These are phyloP conservation scores for Acrobasis repandana DNA, from an alignment of 2,888 invertebrate genomes.

Conservation along the genomic window DNA sequence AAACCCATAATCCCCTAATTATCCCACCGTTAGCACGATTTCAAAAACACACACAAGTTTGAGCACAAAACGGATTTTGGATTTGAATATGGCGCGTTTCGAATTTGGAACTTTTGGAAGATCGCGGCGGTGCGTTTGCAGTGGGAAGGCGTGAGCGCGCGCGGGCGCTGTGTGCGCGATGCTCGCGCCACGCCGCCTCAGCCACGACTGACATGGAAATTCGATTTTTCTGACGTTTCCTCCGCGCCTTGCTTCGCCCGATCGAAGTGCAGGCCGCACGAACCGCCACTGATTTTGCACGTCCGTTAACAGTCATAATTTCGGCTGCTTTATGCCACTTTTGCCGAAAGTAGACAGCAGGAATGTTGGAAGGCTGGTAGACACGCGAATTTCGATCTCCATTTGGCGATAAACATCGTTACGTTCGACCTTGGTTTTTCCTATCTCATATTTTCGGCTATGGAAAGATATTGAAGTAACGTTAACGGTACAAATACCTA, in stretches of 20 bases:
- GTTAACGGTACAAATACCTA: background rate
- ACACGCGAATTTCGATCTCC: conserved; percentile 65
- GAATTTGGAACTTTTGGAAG: conserved; percentile 39
- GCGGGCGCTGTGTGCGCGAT: conserved; percentile 72
- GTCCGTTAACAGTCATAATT: conserved; percentile 65
- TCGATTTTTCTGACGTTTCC: conserved; percentile 83
- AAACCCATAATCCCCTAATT: conserved; percentile 71
- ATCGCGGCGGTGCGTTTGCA: conserved; percentile 37
- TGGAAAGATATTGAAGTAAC: background rate
- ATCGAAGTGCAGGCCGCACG: conserved; percentile 80
- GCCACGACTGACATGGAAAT: conserved; percentile 80
- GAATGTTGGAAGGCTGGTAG: conserved; percentile 47
- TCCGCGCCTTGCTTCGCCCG: conserved; percentile 78
- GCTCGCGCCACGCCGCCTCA: conserved; percentile 78
- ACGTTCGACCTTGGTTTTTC: conserved; percentile 48
- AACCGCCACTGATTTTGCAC: conserved; percentile 76
- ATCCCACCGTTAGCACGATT: conserved; percentile 56
- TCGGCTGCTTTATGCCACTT: conserved; percentile 63
- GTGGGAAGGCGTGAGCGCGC: conserved; percentile 52
- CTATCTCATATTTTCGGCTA: conserved; percentile 29
- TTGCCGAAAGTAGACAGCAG: conserved; percentile 53
- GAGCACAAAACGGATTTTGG: conserved; percentile 42
- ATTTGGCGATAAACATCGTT: conserved; percentile 41
- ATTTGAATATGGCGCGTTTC: conserved; percentile 41
- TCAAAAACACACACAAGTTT: conserved; percentile 45